Conservation (phyloP, 2,888 invertebrate species). For the Agrochola lychnidis region DNA sequence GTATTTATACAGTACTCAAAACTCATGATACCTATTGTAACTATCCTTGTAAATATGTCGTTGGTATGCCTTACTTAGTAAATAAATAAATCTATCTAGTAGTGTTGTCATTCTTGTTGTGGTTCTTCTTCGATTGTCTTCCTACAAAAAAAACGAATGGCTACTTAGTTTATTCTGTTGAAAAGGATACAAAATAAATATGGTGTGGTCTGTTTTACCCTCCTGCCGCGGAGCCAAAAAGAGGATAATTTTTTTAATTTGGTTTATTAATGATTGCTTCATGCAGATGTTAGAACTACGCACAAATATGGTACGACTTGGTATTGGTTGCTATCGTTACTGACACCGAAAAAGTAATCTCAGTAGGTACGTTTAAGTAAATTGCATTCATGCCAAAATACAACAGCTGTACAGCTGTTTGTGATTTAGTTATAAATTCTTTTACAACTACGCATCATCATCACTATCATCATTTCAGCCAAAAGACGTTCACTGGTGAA, state of each 20-base stretch:
- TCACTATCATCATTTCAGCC: no score
- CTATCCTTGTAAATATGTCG: no score
- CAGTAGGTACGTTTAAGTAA: neutral
- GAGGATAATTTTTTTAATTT: neutral
- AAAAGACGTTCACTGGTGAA: no score
- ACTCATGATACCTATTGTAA: no score
- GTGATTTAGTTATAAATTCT: neutral
- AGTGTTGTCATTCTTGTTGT: no score
- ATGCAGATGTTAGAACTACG: neutral
- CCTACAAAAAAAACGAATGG: no score
- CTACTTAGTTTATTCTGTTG: neutral
- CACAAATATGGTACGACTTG: neutral
- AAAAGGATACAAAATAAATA: neutral
- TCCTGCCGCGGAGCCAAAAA: neutral
- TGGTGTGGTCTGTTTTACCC: neutral
- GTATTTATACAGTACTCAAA: neutral
- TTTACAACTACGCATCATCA: neutral
- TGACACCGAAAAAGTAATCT: neutral
- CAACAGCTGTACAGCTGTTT: neutral
- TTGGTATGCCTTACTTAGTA: no score
- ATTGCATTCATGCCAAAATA: neutral
- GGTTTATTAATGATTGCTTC: neutral
- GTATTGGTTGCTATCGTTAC: neutral
- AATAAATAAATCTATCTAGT: no score
- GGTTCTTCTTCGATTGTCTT: no score